Percentiles rank a stretch among this genome's conserved stretches.
Evolutionary conservation across 2,113 vertebrate species (phyloP).

Genomic region (Pedetes capensis): DNA sequence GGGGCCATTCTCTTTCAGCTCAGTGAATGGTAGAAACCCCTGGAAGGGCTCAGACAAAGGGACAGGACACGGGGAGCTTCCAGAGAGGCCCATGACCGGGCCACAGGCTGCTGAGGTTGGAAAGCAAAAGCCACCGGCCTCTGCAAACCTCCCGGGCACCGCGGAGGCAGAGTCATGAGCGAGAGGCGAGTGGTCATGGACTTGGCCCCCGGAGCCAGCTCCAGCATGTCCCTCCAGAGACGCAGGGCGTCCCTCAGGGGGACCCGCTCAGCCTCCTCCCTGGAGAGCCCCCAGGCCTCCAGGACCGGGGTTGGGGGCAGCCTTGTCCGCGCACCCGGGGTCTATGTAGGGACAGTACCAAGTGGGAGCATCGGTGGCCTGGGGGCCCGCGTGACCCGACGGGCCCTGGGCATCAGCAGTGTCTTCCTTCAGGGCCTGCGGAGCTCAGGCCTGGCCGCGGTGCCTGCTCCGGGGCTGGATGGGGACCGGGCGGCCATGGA

Average conservation of each 20-base stretch:
- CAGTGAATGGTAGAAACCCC: conserved; percentile 52
- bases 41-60: conserved; percentile 69
- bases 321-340: conserved; percentile 80
- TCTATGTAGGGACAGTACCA: conserved; percentile 86
- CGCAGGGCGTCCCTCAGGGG: conserved; percentile 89
- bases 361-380: conserved; percentile 81
- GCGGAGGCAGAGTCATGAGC: conserved; percentile 58
- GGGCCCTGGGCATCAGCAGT: conserved; percentile 95
- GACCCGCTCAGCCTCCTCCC: conserved; percentile 63
- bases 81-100: conserved; percentile 54
- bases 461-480: conserved; percentile 81
- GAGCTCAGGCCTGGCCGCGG: conserved; percentile 84
- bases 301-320: conserved; percentile 73
- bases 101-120: conserved; percentile 27
- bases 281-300: conserved; percentile 80
- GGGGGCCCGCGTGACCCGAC: conserved; percentile 90
- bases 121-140: conserved; percentile 34
- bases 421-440: conserved; percentile 93
- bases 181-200: conserved; percentile 67
- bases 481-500: conserved; percentile 77
- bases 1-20: conserved; percentile 40
- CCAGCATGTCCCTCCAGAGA: conserved; percentile 90
- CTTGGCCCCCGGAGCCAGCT: conserved; percentile 50
- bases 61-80: conserved; percentile 49
- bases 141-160: neutral